phyloP scores from a whole-genome alignment of 2,888 invertebrate genomes.

The Brachylomia viminalis region DNA sequence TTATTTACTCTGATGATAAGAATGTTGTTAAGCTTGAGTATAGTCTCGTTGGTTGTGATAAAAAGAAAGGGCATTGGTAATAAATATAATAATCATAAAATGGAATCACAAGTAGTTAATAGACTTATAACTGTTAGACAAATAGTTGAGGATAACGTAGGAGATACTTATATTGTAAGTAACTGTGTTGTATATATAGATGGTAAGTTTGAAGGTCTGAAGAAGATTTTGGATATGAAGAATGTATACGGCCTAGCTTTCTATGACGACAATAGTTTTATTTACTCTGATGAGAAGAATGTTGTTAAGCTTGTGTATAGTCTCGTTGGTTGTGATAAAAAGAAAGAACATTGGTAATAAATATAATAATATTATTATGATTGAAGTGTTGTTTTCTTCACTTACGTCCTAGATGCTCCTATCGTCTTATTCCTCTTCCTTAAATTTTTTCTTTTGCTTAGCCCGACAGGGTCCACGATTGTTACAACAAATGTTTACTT shows the following conservation, averaged over 20 bases:
- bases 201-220: constrained; percentile 65
- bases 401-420: too few species aligned
- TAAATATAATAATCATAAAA: constrained; percentile 34
- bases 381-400: background rate
- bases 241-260: constrained; percentile 79
- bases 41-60: constrained; percentile 72
- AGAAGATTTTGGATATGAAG: constrained; percentile 73
- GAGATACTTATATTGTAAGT: constrained; percentile 76
- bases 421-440: too few species aligned
- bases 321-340: constrained; percentile 69
- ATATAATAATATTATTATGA: constrained; percentile 15
- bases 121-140: constrained; percentile 78
- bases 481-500: too few species aligned
- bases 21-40: constrained; percentile 74
- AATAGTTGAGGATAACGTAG: constrained; percentile 80
- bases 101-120: constrained; percentile 66
- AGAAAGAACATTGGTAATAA: constrained; percentile 49
- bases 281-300: constrained; percentile 78
- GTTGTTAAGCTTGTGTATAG: constrained; percentile 75
- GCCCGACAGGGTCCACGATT: too few species aligned
- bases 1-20: constrained; percentile 79
- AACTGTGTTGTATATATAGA: constrained; percentile 76
- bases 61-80: constrained; percentile 54
- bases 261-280: constrained; percentile 79
- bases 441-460: too few species aligned